These are phyloP conservation scores for Drosophila auraria DNA, from an alignment of 1,140 invertebrate genomes.

Conservation along the genomic window DNA sequence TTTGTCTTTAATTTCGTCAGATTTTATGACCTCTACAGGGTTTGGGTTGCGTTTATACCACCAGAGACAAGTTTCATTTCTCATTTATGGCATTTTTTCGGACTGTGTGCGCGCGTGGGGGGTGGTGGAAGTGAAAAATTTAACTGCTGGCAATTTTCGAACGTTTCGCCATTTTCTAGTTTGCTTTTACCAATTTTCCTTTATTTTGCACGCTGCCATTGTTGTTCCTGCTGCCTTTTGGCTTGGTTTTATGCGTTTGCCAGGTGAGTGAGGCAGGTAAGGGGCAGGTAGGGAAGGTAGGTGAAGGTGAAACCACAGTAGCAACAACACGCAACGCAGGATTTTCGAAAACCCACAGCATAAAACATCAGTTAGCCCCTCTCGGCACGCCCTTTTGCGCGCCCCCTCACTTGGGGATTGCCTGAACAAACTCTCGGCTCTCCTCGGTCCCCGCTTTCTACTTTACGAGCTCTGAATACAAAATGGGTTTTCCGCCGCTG, in stretches of 20 bases:
- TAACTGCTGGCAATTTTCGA: slow-evolving; percentile 77
- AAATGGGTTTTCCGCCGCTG: slow-evolving; percentile 70
- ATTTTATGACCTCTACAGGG: slow-evolving; percentile 44
- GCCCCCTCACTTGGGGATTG: slow-evolving; percentile 43
- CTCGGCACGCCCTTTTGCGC: background rate
- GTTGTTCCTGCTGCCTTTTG: slow-evolving; percentile 48
- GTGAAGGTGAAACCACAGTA: slow-evolving; percentile 37
- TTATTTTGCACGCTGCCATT: slow-evolving; percentile 39
- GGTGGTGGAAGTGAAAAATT: slow-evolving; percentile 37
- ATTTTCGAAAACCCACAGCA: slow-evolving; percentile 79
- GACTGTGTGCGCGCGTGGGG: background rate
- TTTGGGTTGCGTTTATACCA: slow-evolving; percentile 9
- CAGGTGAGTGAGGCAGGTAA: slow-evolving; percentile 39
- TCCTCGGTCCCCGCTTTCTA: slow-evolving; percentile 44
- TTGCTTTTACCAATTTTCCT: slow-evolving; percentile 51
- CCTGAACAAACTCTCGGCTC: slow-evolving; percentile 36
- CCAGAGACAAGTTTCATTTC: slow-evolving; percentile 79
- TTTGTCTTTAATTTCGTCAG: slow-evolving; percentile 30
- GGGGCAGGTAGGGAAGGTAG: background rate
- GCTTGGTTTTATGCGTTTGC: slow-evolving; percentile 64
- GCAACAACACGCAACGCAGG: slow-evolving; percentile 74
- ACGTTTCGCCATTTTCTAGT: slow-evolving; percentile 74
- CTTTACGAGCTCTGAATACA: slow-evolving; percentile 82
- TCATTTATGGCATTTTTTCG: slow-evolving; percentile 66
- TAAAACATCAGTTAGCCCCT: slow-evolving; percentile 69